Conservation (phyloP, 1,140 invertebrate species). For the Drosophila trapezifrons region DNA sequence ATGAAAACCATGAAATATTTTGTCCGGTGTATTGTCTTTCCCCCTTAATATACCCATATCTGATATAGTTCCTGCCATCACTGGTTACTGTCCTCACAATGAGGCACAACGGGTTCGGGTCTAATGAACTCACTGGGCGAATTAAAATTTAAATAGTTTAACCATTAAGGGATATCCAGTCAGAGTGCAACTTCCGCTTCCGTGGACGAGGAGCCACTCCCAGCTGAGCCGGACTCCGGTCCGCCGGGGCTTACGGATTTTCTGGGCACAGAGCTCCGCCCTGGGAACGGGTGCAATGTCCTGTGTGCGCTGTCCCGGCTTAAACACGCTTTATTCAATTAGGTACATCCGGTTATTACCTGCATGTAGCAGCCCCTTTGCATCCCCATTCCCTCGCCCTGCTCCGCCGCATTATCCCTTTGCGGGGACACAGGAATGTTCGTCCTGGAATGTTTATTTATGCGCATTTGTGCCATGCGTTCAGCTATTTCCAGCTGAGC, state of each 20-base stretch:
- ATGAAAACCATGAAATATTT: too few relatives aligned
- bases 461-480: constrained; percentile 58
- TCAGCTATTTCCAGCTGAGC: constrained; percentile 76
- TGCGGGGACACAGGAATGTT: constrained; percentile 45
- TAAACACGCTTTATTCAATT: constrained; percentile 79
- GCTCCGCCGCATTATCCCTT: constrained; percentile 28
- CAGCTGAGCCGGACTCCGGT: constrained; percentile 34
- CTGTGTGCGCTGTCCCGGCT: constrained; percentile 59
- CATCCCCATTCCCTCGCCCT: not conserved
- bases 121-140: constrained; percentile 46
- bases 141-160: constrained; percentile 77
- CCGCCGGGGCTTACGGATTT: constrained; percentile 13
- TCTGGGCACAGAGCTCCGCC: constrained; percentile 14
- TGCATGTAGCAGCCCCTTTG: constrained; percentile 38
- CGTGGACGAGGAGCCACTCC: constrained; percentile 30
- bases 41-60: not conserved
- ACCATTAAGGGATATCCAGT: constrained; percentile 71
- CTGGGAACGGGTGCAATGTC: constrained; percentile 36
- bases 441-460: constrained; percentile 67
- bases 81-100: constrained; percentile 15
- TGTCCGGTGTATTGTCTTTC: not conserved
- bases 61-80: not conserved
- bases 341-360: constrained; percentile 81
- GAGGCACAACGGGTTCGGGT: constrained; percentile 14
- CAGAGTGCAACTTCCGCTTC: constrained; percentile 50